Percentiles rank a stretch among this genome's conserved stretches.
Evolutionary conservation across 2,797 vertebrate genomes (phyloP).

Genomic region (Capromys pilorides): DNA sequence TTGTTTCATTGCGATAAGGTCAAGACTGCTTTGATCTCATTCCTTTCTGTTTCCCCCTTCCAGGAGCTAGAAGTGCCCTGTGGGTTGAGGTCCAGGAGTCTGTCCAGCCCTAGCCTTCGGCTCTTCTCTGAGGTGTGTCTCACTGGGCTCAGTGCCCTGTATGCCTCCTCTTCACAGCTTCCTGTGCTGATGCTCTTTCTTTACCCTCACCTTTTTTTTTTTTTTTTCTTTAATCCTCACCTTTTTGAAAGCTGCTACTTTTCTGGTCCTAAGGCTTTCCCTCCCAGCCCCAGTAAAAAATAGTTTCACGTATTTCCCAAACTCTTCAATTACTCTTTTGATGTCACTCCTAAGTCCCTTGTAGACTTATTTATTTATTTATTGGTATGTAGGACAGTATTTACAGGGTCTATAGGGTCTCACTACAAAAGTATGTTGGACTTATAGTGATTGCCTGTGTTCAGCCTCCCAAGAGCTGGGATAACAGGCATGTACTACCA

Average conservation of each 20-base stretch:
- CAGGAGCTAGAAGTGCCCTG: neutral
- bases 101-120: neutral
- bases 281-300: neutral
- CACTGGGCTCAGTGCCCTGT: neutral
- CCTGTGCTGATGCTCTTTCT: neutral
- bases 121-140: neutral
- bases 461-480: too few relatives aligned
- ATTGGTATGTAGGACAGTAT: neutral
- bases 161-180: neutral
- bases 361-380: neutral
- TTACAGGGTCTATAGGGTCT: too few relatives aligned
- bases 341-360: neutral
- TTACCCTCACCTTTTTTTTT: too few relatives aligned
- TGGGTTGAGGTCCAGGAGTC: neutral
- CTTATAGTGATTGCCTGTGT: too few relatives aligned
- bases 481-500: too few relatives aligned
- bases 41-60: neutral
- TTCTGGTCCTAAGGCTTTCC: neutral
- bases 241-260: neutral
- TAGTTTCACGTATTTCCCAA: neutral
- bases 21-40: constrained; percentile 49
- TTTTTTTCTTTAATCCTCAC: neutral
- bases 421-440: too few relatives aligned
- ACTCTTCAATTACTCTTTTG: constrained; percentile 6
- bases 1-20: constrained; percentile 22